Percentiles rank a stretch among this genome's conserved stretches.
phyloP scores from a whole-genome alignment of 2,113 vertebrate species.

The Neopipo cinnamomea region DNA sequence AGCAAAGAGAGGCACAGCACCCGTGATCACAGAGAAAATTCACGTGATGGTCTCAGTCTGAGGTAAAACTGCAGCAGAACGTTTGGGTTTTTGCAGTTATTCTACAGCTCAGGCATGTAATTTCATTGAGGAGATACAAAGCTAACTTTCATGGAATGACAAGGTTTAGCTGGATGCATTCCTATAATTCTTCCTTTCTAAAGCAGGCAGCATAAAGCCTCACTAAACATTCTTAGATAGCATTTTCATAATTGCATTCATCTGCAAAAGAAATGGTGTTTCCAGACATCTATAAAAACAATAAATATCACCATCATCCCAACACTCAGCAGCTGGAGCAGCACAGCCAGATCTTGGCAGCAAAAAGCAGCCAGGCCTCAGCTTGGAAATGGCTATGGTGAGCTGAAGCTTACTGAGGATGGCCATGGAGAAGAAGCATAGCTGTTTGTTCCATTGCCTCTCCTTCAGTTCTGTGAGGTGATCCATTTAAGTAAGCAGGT shows the following conservation, averaged over 20 bases:
- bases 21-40: not conserved
- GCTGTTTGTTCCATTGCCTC: not conserved
- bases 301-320: not conserved
- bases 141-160: not conserved
- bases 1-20: not conserved
- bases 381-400: not conserved
- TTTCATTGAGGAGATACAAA: not conserved
- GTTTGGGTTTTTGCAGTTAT: not conserved
- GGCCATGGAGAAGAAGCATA: not conserved
- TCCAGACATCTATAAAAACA: not conserved
- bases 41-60: not conserved
- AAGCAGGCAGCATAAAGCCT: not conserved
- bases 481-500: not conserved
- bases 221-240: not conserved
- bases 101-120: not conserved
- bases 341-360: not conserved
- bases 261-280: not conserved
- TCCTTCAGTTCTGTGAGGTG: not conserved
- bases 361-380: not conserved
- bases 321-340: not conserved
- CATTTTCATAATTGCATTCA: not conserved
- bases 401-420: not conserved
- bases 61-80: not conserved
- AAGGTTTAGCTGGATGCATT: not conserved
- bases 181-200: not conserved